phyloP scores from a whole-genome alignment of 2,797 vertebrate genomes.

The Chromobotia macracanthus region DNA sequence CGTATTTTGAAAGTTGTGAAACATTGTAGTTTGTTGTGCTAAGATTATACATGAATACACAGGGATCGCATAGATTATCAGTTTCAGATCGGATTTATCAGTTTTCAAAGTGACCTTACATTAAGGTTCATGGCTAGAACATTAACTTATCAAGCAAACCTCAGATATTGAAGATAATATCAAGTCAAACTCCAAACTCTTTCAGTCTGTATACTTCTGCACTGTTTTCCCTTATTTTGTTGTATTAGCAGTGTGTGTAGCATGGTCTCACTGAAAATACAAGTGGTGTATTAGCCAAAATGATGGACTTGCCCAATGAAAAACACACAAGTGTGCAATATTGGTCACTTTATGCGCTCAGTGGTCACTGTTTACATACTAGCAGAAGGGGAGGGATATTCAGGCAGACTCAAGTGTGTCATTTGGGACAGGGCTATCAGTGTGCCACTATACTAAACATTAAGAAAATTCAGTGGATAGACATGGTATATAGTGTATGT shows the following conservation, averaged over 20 bases:
- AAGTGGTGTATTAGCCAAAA: too few relatives aligned
- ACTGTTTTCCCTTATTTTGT: neutral
- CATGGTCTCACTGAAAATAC: neutral
- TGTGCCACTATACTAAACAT: too few relatives aligned
- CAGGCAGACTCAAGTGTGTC: too few relatives aligned
- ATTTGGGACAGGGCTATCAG: too few relatives aligned
- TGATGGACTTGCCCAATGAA: too few relatives aligned
- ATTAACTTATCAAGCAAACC: neutral
- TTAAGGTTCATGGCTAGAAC: neutral
- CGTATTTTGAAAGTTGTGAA: neutral
- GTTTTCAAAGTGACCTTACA: neutral
- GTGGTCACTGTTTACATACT: neutral
- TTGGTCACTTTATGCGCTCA: too few relatives aligned
- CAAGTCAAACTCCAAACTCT: conserved; percentile 12
- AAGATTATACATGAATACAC: neutral
- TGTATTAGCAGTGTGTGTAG: neutral
- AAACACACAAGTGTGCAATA: neutral
- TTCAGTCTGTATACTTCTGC: neutral
- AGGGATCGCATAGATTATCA: neutral
- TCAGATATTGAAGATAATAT: neutral
- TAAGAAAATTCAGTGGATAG: too few relatives aligned
- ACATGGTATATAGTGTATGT: too few relatives aligned
- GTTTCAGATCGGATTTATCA: too few relatives aligned
- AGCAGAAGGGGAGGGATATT: neutral
- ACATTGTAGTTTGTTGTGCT: neutral